Base-by-base conservation (phyloP, 1,140 invertebrate species). In the Bicyclus anynana region DNA sequence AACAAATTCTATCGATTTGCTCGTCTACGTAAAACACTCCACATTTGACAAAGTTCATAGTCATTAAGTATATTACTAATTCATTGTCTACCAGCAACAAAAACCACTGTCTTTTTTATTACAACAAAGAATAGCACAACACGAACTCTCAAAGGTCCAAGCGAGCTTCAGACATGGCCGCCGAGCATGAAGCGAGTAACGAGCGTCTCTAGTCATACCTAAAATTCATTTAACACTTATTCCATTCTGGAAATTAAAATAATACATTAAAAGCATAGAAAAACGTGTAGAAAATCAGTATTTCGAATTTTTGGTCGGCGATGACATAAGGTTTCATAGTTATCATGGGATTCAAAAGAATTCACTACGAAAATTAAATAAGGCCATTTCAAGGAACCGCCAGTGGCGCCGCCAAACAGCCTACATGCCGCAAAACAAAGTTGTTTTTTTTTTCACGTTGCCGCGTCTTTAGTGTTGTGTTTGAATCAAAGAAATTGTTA, bases 91-190 rank as follows among this genome's bases (percentile, higher is more conserved):
- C 70, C 50, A 71, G 59, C 40, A 79, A 78, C 71, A 73, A 84
- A 70, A 79, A 76, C 67, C 84, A 86, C 83, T 78, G 78, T 78
- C 72, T 77, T 80, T 74, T 78, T 75, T 77, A 83, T 84, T 33
- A 79, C 72, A 86, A 80, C 71, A 77, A 77, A 80, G 74, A 84
- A 82, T 74, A 83, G 80, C 84, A 86, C 84, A 80, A 79, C 81
- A 79, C 83, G 74, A 81, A 83, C 74, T 83, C 79, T 72, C 65
- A 64, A 78, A 75, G 74, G 80, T 74, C 74, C 81, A 76, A 73
- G 66, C 80, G 76, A 84, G 79, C 77, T 80, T 84, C 79, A 85
- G 85, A 84, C 77, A 88, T 88, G 85, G 85, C 85, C 81, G 85
- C 81, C 77, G 83, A 83, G 72, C 78, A 74, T 76, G 71, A 73